These are phyloP conservation scores for Limnothrissa miodon DNA, from an alignment of 2,113 vertebrate species.

Conservation along the genomic window DNA sequence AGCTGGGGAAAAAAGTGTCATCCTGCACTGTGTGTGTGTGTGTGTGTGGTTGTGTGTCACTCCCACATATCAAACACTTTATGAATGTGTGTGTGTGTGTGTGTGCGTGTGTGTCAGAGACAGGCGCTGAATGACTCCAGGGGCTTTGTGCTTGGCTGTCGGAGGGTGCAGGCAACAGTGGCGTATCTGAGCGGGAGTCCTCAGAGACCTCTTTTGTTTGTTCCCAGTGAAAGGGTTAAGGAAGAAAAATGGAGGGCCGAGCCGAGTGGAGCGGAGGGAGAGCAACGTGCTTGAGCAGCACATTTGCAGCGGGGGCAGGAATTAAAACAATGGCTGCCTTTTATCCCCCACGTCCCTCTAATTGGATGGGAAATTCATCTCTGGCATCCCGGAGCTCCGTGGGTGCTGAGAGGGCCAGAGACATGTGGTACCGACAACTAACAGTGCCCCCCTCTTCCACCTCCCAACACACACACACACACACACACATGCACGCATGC, in stretches of 20 bases:
- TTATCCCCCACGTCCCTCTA: slow-evolving; percentile 63
- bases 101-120: slow-evolving; percentile 16
- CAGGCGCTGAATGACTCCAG: slow-evolving; percentile 14
- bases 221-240: slow-evolving; percentile 66
- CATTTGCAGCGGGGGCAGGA: slow-evolving; percentile 61
- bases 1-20: slow-evolving; percentile 56
- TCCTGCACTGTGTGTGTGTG: slow-evolving; percentile 39
- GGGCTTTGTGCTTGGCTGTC: background rate
- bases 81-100: background rate
- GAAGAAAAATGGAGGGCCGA: slow-evolving; percentile 64
- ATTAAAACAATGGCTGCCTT: slow-evolving; percentile 73
- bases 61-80: slow-evolving; percentile 32
- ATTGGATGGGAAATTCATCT: slow-evolving; percentile 67
- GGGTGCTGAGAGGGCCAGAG: slow-evolving; percentile 35
- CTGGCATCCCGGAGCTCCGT: slow-evolving; percentile 58
- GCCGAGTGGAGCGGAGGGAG: slow-evolving; percentile 13
- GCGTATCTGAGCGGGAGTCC: slow-evolving; percentile 38
- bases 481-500: background rate
- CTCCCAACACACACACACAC: slow-evolving; percentile 11
- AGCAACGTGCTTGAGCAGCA: slow-evolving; percentile 66
- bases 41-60: slow-evolving; percentile 47
- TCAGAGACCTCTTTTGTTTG: slow-evolving; percentile 56
- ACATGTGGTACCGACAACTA: slow-evolving; percentile 46
- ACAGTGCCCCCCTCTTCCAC: slow-evolving; percentile 41
- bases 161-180: background rate